Evolutionary conservation across 1,140 invertebrate genomes (phyloP).

Genomic region (Globodera rostochiensis): DNA sequence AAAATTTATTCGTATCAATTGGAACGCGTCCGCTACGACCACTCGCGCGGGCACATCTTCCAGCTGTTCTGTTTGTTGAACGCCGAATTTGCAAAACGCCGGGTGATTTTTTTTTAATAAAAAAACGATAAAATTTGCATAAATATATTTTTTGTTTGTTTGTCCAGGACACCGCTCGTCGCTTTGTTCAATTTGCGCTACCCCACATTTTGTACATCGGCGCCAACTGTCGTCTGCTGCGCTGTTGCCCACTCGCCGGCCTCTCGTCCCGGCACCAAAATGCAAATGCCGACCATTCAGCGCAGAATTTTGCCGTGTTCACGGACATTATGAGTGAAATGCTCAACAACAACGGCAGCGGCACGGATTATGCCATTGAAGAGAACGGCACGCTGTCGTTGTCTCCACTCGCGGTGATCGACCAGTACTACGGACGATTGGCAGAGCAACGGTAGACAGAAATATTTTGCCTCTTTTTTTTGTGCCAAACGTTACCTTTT

Average conservation of each 20-base stretch:
- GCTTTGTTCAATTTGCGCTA: constrained; percentile 39
- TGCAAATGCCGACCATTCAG: constrained; percentile 25
- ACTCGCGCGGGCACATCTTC: constrained; percentile 26
- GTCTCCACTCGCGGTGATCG: constrained; percentile 25
- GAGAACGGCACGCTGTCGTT: not conserved
- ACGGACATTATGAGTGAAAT: constrained; percentile 36
- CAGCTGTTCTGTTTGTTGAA: constrained; percentile 38
- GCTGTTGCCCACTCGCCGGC: constrained; percentile 35
- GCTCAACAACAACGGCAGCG: not conserved
- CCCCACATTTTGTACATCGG: constrained; percentile 38
- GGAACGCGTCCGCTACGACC: constrained; percentile 27
- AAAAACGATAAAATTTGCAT: not conserved
- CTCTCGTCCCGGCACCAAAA: constrained; percentile 20
- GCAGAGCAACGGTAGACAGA: constrained; percentile 14
- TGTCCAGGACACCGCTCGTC: constrained; percentile 34
- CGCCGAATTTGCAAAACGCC: constrained; percentile 35
- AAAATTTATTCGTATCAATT: constrained; percentile 44
- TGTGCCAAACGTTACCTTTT: too few species aligned
- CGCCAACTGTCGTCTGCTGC: constrained; percentile 20
- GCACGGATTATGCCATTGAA: not conserved
- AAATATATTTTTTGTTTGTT: not conserved
- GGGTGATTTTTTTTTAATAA: constrained; percentile 32
- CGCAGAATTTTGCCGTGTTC: constrained; percentile 29
- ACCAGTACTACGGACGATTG: constrained; percentile 35
- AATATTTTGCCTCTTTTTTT: not conserved